Base-by-base conservation (phyloP, 2,888 invertebrate genomes). In the Mimas tiliae region DNA sequence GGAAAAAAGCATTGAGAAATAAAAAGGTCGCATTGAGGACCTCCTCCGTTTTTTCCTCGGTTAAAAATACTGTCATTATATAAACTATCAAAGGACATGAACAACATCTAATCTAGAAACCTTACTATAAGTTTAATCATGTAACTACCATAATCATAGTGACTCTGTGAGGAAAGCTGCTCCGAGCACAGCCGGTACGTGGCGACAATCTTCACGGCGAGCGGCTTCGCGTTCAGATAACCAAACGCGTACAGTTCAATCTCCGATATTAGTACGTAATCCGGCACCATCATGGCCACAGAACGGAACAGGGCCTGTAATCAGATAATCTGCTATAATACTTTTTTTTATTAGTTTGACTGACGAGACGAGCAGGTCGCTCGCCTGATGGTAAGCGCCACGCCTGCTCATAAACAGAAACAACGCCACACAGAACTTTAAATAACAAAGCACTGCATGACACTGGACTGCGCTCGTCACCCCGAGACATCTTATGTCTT, bases 261-360 rank as follows among this genome's bases (percentile, higher is more conserved):
- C 93, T 99, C 98, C 0, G 98, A 97, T 80, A 99, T 99, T 62
- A 99, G 89, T 21, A 98, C 98, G 84, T 98, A 98, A 88, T 99
- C 98, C 0, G 99, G 99, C 19, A 98, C 98, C 98, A 98, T 98
- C 98, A 99, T 99, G 12, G 98, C 98, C 48, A 99, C 98, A 0
- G 98, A 98, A 70, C 98, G 95, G 94, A 98, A 98, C 47, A 98
- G 91, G 0, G 98, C 98, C 96, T 96, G 75, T 0, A 84, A 27
- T 27, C 27, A 27, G 27, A 27, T 27, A 27, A 27, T 27, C 27
- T 27, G 27, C 27, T 3, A 27, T 27, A 27, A 27, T n/a, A n/a
- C n/a, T n/a, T n/a, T n/a, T n/a, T n/a, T n/a, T n/a, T n/a, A n/a
- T n/a, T n/a, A n/a, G n/a, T n/a, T n/a, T n/a, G n/a, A n/a, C n/a